Evolutionary conservation across 2,113 vertebrate species (phyloP).

Genomic region (Falcunculus frontatus): DNA sequence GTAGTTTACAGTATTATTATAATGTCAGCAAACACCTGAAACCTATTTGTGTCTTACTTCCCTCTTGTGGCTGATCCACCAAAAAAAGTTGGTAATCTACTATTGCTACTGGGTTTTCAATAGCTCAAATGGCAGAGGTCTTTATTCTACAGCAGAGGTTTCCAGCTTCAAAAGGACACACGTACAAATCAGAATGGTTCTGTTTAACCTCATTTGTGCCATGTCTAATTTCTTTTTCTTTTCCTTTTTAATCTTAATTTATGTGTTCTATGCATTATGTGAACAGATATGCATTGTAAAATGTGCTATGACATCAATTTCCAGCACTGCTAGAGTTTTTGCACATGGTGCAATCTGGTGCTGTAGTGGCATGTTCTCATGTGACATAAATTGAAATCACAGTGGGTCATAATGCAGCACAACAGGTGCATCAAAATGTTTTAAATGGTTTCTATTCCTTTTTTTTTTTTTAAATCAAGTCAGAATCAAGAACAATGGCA

Average conservation of each 20-base stretch:
- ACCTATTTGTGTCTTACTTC: neutral
- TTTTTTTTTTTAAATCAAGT: slow-evolving; percentile 20
- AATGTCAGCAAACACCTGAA: neutral
- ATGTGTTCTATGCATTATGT: neutral
- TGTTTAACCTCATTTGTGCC: neutral
- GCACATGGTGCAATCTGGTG: slow-evolving; percentile 8
- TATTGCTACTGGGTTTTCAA: neutral
- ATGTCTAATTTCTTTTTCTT: neutral
- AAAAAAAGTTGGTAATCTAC: neutral
- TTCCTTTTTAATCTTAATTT: neutral
- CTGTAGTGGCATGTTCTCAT: slow-evolving; percentile 46
- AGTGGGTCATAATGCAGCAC: slow-evolving; percentile 39
- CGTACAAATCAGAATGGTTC: neutral
- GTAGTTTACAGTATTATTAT: neutral
- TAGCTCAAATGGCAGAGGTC: neutral
- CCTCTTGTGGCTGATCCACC: neutral
- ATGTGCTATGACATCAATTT: slow-evolving; percentile 8
- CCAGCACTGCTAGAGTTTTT: slow-evolving; percentile 22
- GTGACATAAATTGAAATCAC: slow-evolving; percentile 63
- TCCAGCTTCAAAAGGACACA: neutral
- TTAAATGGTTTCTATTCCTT: slow-evolving; percentile 46
- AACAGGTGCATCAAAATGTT: slow-evolving; percentile 69
- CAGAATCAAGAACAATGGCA: slow-evolving; percentile 67
- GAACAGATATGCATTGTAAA: neutral
- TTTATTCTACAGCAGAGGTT: neutral